These are phyloP conservation scores for Drosophila hamatofila DNA, from an alignment of 2,888 invertebrate species.

Conservation along the genomic window DNA sequence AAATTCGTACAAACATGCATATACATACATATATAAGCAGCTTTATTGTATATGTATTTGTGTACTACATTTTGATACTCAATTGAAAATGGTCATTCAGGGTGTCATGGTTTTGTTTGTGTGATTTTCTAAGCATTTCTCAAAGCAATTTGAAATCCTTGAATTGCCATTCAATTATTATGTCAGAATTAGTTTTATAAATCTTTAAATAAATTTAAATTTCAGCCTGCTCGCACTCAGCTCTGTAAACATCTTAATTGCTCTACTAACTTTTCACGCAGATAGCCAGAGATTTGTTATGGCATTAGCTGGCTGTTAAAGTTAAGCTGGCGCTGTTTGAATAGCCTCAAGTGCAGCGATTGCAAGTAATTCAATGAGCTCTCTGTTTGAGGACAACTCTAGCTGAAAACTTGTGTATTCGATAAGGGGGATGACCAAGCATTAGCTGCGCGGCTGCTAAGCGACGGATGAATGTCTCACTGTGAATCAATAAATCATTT, in stretches of 20 bases:
- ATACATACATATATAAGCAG: not conserved
- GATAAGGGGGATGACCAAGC: not conserved
- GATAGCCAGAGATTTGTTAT: not conserved
- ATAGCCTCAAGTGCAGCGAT: not conserved
- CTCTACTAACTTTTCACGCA: not conserved
- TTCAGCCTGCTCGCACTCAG: too few species aligned
- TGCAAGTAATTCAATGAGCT: not conserved
- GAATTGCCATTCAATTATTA: not conserved
- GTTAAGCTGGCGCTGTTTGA: not conserved
- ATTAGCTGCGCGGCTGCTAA: not conserved
- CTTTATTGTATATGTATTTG: not conserved
- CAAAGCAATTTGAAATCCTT: not conserved
- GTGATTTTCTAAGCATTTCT: too few species aligned
- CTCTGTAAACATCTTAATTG: not conserved
- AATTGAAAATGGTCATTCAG: too few species aligned
- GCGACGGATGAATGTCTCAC: not conserved
- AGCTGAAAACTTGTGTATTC: not conserved
- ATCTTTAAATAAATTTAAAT: not conserved
- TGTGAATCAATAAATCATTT: conserved; percentile 8
- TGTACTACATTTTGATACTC: not conserved
- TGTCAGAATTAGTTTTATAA: not conserved
- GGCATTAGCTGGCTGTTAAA: conserved; percentile 8
- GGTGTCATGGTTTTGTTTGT: too few species aligned
- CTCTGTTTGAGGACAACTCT: not conserved
- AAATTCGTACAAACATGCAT: not conserved